A percentile compares a stretch with the other conserved stretches of the same genome.
Evolutionary conservation across 1,140 invertebrate genomes (phyloP).

Genomic region (Philaenus spumarius): DNA sequence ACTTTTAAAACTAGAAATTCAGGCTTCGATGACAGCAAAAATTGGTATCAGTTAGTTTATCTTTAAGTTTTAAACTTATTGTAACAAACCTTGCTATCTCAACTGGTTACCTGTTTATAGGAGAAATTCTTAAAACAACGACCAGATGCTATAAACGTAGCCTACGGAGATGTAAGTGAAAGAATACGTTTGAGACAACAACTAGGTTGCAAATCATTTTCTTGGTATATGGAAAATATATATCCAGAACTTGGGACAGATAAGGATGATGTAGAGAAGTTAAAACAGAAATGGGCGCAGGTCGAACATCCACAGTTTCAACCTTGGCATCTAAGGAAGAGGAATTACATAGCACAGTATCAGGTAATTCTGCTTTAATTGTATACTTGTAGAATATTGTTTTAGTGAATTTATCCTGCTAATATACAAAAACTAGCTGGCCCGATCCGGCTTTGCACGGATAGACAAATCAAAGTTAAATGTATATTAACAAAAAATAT

Average conservation of each 20-base stretch:
- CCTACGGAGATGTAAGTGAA: constrained; percentile 74
- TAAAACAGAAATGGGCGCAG: constrained; percentile 54
- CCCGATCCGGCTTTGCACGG: too few relatives aligned
- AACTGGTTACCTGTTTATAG: constrained; percentile 40
- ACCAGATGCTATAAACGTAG: constrained; percentile 52
- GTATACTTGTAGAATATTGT: constrained; percentile 2
- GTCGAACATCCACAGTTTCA: constrained; percentile 58
- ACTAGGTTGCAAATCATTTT: constrained; percentile 78
- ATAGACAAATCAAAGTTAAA: too few relatives aligned
- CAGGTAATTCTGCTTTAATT: constrained; percentile 32
- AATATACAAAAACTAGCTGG: too few relatives aligned
- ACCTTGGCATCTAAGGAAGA: constrained; percentile 69
- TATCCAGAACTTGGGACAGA: constrained; percentile 77
- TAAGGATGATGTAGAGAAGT: constrained; percentile 46
- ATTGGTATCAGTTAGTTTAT: too few relatives aligned
- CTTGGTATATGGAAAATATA: constrained; percentile 91
- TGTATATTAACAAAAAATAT: too few relatives aligned
- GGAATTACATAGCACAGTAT: constrained; percentile 66
- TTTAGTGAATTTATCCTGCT: too few relatives aligned
- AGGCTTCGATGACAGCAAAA: too few relatives aligned
- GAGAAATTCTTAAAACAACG: constrained; percentile 70
- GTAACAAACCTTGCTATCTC: background rate
- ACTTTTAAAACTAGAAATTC: too few relatives aligned
- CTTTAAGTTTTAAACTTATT: too few relatives aligned
- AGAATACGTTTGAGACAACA: constrained; percentile 59